Conservation (phyloP, 2,888 invertebrate genomes). For the Hedya salicella region DNA sequence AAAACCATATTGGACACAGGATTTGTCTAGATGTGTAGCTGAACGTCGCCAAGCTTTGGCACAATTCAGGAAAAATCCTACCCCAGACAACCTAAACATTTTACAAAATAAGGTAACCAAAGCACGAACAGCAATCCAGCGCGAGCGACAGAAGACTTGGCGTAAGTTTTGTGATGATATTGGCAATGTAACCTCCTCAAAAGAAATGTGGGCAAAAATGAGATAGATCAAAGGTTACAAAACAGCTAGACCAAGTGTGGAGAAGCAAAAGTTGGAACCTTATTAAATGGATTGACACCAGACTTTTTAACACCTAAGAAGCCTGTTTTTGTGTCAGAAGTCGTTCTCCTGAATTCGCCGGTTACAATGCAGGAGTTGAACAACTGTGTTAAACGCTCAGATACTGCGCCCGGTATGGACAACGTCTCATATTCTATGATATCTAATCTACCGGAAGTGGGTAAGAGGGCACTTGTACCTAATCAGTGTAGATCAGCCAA, state of each 20-base stretch:
- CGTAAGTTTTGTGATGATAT: neutral
- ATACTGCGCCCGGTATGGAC: too few species aligned
- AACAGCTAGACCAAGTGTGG: neutral
- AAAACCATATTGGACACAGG: too few species aligned
- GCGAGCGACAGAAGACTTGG: neutral
- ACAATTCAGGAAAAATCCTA: too few species aligned
- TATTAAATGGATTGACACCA: neutral
- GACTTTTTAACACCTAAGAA: neutral
- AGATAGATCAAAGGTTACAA: conserved; percentile 8
- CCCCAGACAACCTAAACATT: too few species aligned
- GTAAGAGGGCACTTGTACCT: too few species aligned
- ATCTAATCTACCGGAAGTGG: too few species aligned
- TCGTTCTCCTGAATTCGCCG: neutral
- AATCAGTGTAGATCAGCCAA: too few species aligned
- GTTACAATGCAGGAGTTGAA: conserved; percentile 39
- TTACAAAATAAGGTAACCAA: too few species aligned
- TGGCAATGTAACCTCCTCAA: neutral
- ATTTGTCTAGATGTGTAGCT: too few species aligned
- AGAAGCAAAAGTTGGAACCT: neutral
- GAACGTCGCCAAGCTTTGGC: too few species aligned
- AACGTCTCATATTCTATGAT: too few species aligned
- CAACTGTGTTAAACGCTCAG: conserved; percentile 38
- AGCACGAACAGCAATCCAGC: neutral
- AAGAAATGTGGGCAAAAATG: conserved; percentile 3
- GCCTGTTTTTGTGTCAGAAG: neutral